phyloP scores from a whole-genome alignment of 1,140 invertebrate species.

The Drosophila malerkotliana region DNA sequence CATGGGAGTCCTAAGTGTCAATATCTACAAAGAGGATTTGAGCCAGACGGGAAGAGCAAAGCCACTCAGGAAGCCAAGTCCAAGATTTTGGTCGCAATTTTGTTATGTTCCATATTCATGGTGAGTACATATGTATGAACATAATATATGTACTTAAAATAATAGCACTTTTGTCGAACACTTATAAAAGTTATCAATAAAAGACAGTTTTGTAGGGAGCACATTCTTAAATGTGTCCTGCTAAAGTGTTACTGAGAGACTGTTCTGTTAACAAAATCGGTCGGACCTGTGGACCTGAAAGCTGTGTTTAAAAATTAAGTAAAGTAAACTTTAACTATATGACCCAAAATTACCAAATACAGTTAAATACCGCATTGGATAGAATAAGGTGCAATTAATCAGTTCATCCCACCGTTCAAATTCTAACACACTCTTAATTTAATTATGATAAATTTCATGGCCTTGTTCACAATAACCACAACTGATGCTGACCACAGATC shows the following conservation, averaged over 20 bases:
- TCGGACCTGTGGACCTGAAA: too few species aligned
- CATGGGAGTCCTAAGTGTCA: slow-evolving; percentile 35
- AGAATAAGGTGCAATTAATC: too few species aligned
- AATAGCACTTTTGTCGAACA: too few species aligned
- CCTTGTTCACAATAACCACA: slow-evolving; percentile 10
- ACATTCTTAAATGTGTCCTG: too few species aligned
- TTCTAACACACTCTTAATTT: slow-evolving; percentile 38
- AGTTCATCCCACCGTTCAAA: neutral
- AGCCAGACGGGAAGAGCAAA: slow-evolving; percentile 83
- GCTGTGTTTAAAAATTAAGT: too few species aligned
- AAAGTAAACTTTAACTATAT: too few species aligned
- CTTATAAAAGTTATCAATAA: too few species aligned
- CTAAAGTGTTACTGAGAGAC: too few species aligned
- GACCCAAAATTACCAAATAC: neutral
- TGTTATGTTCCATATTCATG: slow-evolving; percentile 88
- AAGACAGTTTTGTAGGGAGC: too few species aligned
- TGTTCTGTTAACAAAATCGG: too few species aligned
- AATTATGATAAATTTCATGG: slow-evolving; percentile 67
- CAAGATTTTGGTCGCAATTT: slow-evolving; percentile 86
- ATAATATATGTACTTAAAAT: too few species aligned
- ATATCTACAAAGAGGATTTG: slow-evolving; percentile 64
- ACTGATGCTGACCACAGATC: slow-evolving; percentile 84
- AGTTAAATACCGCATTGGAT: neutral
- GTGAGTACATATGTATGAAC: slow-evolving; percentile 79
- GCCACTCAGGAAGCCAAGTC: slow-evolving; percentile 85